phyloP scores from a whole-genome alignment of 2,888 invertebrate species.

The Blera fallax region DNA sequence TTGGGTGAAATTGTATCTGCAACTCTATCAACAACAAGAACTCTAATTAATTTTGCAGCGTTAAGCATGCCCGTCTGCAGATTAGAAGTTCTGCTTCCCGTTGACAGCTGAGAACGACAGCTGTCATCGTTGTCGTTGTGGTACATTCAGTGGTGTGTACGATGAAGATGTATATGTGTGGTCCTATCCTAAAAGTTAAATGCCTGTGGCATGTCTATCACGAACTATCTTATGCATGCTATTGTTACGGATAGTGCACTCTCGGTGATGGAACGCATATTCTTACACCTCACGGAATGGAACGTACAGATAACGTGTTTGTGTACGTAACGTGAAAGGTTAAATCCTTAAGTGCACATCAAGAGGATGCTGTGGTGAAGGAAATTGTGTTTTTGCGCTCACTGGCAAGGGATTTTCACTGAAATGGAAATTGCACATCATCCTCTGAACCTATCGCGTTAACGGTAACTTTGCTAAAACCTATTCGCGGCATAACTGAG shows the following conservation, averaged over 20 bases:
- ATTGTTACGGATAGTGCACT: constrained; percentile 34
- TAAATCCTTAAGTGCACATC: constrained; percentile 23
- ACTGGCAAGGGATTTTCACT: neutral
- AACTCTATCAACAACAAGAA: neutral
- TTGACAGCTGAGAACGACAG: constrained; percentile 12
- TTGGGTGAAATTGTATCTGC: neutral
- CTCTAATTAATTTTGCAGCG: constrained; percentile 40
- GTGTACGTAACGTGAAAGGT: neutral
- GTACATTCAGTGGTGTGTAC: no score
- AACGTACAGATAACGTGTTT: neutral
- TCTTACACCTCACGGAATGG: neutral
- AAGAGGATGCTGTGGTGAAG: neutral
- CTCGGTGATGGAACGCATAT: constrained; percentile 5
- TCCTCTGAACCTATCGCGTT: neutral
- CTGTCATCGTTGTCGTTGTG: constrained; percentile 3
- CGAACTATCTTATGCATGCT: constrained; percentile 13
- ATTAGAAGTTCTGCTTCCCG: neutral
- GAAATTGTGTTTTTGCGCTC: neutral
- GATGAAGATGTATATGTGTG: neutral
- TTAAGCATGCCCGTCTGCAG: neutral
- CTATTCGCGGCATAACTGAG: neutral
- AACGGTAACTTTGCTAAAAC: neutral
- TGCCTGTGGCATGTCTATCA: constrained; percentile 14
- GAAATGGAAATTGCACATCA: neutral
- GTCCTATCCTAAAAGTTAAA: neutral